A percentile compares a stretch with the other conserved stretches of the same genome.
Conservation (phyloP, 1,140 invertebrate genomes). For the Euura saliciscinereae region DNA sequence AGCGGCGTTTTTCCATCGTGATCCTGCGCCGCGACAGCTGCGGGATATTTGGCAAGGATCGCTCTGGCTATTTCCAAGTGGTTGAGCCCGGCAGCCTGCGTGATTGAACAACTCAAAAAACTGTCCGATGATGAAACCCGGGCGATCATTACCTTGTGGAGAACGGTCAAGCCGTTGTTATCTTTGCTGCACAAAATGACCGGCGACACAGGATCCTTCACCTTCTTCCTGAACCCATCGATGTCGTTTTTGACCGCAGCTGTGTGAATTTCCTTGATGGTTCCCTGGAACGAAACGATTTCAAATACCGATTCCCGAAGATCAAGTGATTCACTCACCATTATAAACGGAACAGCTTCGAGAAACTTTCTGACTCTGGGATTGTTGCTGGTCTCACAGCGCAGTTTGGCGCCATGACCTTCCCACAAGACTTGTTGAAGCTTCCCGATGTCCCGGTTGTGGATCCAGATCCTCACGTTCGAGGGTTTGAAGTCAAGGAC, state of each 20-base stretch:
- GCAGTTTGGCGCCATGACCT: conserved; percentile 80
- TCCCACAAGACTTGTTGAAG: conserved; percentile 87
- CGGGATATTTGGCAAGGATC: conserved; percentile 74
- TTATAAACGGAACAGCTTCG: conserved; percentile 84
- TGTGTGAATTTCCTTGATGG: conserved; percentile 81
- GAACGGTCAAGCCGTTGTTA: conserved; percentile 75
- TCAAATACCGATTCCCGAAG: background rate
- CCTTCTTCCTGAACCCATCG: conserved; percentile 69
- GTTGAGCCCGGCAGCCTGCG: conserved; percentile 80
- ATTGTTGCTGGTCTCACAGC: conserved; percentile 84
- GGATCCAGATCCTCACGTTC: conserved; percentile 91
- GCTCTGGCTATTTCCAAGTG: conserved; percentile 74
- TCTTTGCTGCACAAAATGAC: conserved; percentile 81
- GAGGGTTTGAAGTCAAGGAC: conserved; percentile 79
- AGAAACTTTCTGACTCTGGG: conserved; percentile 79
- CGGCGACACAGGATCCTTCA: conserved; percentile 72
- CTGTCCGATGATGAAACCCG: background rate
- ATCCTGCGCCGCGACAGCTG: conserved; percentile 71
- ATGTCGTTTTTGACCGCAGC: conserved; percentile 78
- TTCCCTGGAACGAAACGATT: conserved; percentile 63
- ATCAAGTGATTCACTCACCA: conserved; percentile 66
- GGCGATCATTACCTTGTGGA: conserved; percentile 74
- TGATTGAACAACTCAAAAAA: background rate
- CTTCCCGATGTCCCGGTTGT: conserved; percentile 83
- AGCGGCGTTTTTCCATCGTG: conserved; percentile 87